Evolutionary conservation across 2,888 invertebrate species (phyloP), one percentile per base, ranked within the genome.

Genomic region (Stomorhina lunata): DNA sequence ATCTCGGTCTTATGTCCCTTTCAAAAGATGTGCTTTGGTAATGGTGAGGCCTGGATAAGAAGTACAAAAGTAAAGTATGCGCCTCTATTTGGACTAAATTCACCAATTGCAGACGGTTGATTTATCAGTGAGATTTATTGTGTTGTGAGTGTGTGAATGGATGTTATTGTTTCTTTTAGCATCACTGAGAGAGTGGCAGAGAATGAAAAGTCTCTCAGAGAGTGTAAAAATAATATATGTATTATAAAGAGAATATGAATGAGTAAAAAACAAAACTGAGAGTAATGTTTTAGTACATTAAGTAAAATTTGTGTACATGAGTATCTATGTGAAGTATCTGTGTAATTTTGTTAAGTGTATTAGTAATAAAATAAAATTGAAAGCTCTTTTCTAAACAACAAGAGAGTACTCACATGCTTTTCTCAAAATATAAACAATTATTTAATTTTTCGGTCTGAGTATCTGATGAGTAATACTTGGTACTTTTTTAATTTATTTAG

Each of bases 71-170:
- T 27, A 45, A 25, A 20, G 5, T 55, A 29, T 20, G 22, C 2
- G 65, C 22, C 48, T 72, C 27, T 55, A 32, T n/a, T n/a, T 78
- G 79, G 71, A 53, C 71, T 50, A 43, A 57, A 79, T 69, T 69
- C 79, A 82, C 82, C 82, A 82, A 82, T 82, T 82, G 71, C 75
- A 71, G 79, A 82, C 79, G 71, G 45, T 71, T 48, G 48, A 76
- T 79, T 82, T 82, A 82, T 82, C 82, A 89, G 87, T 81, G 69
- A 73, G 86, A 84, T 84, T 83, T 84, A 72, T 66, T 65, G 61
- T 45, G 83, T 69, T 48, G 66, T 83, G 78, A 61, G 50, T 48
- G 53, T 22, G 34, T 53, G 73, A 32, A 69, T 77, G 43, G 4
- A 57, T 66, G 22, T 81, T 84, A 73, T 81, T 84, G 76, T 77